Evolutionary conservation across 64 coral and sea anemone species (phyloP), one percentile per base, ranked within the genome.

Genomic region (Platygyra sinensis): DNA sequence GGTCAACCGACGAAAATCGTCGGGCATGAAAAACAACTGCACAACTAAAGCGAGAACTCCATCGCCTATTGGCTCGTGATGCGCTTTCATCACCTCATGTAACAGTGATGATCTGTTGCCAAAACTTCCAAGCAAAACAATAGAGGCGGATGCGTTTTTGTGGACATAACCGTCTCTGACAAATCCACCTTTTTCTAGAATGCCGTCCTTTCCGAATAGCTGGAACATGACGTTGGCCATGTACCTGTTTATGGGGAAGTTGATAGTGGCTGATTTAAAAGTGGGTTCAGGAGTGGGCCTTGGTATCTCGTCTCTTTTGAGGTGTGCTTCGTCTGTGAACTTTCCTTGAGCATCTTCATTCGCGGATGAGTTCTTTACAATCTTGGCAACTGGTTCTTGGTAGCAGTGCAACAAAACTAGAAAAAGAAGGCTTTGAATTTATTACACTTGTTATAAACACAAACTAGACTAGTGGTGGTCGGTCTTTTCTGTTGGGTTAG

Each of bases 141-240:
- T 67, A 0, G 75, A 78, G 2, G 90, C 83, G 55, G 60, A 78
- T 9, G 57, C 90, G 55, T 87, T 72, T 46, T 77, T 62, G 30
- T 72, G 61, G 15, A 92, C 78, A 9, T 87, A 78, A 25, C 90
- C 90, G 28, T 86, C 65, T 61, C 84, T 77, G 74, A 39, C 78
- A 65, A 92, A 92, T 14, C 90, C 90, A 27, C 90, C 90, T 29
- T 87, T 77, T 50, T 92, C 84, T 7, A 92, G 62, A 64, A 92
- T 61, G 28, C 90, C 90, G 17, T 79, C 74, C 10, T 87, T 86
- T 54, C 90, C 90, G 73, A 92, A 61, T 14, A 92, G 49, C 46
- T 84, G 82, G 14, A 92, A 73, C 90, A 92, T 92, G 2, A 86
- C 90, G 16, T 92, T 69, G 13, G 67, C 75, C 67, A 92, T 79